Percentiles rank a stretch among this genome's conserved stretches.
phyloP scores from a whole-genome alignment of 2,113 vertebrate genomes.

The Lycaon pictus region DNA sequence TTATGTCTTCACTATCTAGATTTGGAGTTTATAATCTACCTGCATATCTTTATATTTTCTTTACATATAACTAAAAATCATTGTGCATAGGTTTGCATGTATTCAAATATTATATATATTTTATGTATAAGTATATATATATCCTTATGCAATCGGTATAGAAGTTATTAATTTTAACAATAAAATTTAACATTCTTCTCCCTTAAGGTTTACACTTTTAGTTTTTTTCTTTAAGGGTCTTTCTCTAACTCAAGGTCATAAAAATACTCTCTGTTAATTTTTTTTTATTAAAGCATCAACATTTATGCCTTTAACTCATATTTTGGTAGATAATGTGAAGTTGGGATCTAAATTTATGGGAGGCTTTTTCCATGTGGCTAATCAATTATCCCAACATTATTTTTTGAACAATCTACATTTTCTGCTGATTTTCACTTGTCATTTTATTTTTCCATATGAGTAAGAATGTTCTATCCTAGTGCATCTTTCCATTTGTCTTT shows the following conservation, averaged over 20 bases:
- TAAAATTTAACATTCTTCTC: neutral
- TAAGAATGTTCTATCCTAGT: neutral
- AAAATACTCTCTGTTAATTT: neutral
- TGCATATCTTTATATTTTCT: neutral
- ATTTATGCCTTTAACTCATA: neutral
- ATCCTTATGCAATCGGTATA: neutral
- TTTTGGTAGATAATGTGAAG: neutral
- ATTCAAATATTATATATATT: neutral
- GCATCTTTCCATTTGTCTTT: constrained; percentile 2
- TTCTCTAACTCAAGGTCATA: neutral
- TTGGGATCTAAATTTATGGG: neutral
- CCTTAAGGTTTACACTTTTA: neutral
- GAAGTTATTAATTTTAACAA: neutral
- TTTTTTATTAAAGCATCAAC: neutral
- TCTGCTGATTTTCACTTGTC: neutral
- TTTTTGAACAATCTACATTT: neutral
- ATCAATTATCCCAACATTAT: neutral
- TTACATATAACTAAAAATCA: neutral
- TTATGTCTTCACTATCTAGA: neutral
- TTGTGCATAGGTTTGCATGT: neutral
- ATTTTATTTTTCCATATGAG: neutral
- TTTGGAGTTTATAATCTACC: neutral
- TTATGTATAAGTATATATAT: neutral
- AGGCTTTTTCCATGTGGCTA: neutral
- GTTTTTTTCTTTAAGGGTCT: constrained; percentile 24